Evolutionary conservation across 2,113 vertebrate species (phyloP), one percentile per base, ranked within the genome.

Genomic region (Pelecanus crispus): DNA sequence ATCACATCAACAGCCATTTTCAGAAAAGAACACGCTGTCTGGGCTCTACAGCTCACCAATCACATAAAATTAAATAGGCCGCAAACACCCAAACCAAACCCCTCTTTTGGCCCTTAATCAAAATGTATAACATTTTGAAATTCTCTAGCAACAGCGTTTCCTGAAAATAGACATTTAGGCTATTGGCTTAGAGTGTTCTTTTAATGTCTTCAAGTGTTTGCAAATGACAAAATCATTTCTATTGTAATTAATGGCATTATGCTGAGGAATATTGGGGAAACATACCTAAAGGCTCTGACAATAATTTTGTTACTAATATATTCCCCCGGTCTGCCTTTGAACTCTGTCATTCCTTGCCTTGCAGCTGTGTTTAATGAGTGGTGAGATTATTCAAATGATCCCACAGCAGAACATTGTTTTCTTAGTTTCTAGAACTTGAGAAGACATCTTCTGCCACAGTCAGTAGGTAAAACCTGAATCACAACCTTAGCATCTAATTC

Each of bases 291-390:
- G 97, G 97, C 93, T 92, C 93, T 95, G 96, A 96, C 93, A 93
- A 97, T 98, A 97, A 97, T 98, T 98, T 97, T 97, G 96, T 97
- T 96, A 95, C 95, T 97, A 98, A 97, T 97, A 97, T 98, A 98
- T 98, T 98, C 98, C 96, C 98, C 93, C 97, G 96, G 83, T 98
- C 97, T 98, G 96, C 91, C 91, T 97, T 98, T 98, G 98, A 98
- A 98, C 98, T 97, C 96, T 87, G 83, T 92, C 94, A 94, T 94
- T 96, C 94, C 81, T 95, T 98, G 96, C 97, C 98, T 98, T 88
- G 90, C 97, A 98, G 98, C 98, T 98, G 96, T 98, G 97, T 95
- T 98, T 98, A 98, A 99, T 98, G 97, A 98, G 97, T 97, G 96
- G 95, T 88, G 97, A 98, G 97, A 98, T 98, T 97, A 98, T 98